These are phyloP conservation scores for Manis crassicaudata DNA, from an alignment of 2,797 vertebrate species.

Conservation along the genomic window DNA sequence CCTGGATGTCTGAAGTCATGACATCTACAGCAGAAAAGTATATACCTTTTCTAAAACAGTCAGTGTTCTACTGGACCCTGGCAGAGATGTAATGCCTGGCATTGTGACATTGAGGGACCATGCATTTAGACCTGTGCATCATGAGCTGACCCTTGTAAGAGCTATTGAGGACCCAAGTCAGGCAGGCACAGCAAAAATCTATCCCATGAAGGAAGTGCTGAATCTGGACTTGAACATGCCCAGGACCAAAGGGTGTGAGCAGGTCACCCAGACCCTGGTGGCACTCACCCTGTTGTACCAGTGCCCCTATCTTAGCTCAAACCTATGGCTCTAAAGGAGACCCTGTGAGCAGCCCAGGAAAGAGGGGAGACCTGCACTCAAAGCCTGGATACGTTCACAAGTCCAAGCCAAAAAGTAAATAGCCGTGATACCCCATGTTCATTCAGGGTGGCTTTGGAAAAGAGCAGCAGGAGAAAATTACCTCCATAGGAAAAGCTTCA, in stretches of 20 bases:
- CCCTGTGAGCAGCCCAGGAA: not conserved
- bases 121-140: not conserved
- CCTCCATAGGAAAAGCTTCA: not conserved
- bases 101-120: not conserved
- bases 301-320: not conserved
- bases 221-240: not conserved
- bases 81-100: not conserved
- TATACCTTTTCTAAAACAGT: accelerated
- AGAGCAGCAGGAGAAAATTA: not conserved
- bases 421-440: accelerated
- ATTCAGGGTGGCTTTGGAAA: not conserved
- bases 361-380: not conserved
- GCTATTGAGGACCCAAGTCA: not conserved
- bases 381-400: no score
- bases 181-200: not conserved
- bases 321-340: not conserved
- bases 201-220: not conserved
- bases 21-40: not conserved
- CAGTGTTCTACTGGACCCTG: not conserved
- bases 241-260: not conserved
- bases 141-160: not conserved
- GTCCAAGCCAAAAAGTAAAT: not conserved
- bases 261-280: accelerated
- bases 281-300: no score
- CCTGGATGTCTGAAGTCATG: accelerated